Conservation (phyloP, 2,113 vertebrate species). For the Microtus montanus region DNA sequence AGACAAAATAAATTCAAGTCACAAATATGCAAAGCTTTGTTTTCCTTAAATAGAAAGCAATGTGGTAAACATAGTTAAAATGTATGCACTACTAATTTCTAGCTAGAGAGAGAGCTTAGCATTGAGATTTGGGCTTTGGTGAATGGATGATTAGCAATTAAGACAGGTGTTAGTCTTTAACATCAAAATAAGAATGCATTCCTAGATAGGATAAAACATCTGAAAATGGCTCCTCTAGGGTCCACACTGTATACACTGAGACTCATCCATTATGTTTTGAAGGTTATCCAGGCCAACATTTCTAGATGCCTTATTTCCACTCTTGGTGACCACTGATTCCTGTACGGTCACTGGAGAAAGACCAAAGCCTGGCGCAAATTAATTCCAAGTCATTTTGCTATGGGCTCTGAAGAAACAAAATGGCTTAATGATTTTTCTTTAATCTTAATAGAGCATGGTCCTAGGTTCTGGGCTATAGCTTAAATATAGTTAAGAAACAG, state of each 20-base stretch:
- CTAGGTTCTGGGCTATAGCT: background rate
- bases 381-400: background rate
- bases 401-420: background rate
- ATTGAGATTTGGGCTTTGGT: background rate
- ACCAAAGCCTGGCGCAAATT: background rate
- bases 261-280: background rate
- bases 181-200: background rate
- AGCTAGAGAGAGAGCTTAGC: background rate
- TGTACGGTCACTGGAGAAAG: background rate
- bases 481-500: background rate
- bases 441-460: constrained; percentile 1
- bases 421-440: background rate
- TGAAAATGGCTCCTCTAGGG: background rate
- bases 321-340: background rate
- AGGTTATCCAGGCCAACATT: background rate
- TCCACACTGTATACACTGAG: background rate
- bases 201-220: background rate
- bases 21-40: constrained; percentile 17
- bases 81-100: background rate
- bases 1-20: background rate
- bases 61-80: background rate
- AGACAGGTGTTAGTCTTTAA: background rate
- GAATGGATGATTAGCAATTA: background rate
- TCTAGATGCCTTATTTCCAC: background rate
- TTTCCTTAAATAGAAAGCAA: constrained; percentile 24